Evolutionary conservation across 2,113 vertebrate genomes (phyloP).

Genomic region (Seriola rivoliana): DNA sequence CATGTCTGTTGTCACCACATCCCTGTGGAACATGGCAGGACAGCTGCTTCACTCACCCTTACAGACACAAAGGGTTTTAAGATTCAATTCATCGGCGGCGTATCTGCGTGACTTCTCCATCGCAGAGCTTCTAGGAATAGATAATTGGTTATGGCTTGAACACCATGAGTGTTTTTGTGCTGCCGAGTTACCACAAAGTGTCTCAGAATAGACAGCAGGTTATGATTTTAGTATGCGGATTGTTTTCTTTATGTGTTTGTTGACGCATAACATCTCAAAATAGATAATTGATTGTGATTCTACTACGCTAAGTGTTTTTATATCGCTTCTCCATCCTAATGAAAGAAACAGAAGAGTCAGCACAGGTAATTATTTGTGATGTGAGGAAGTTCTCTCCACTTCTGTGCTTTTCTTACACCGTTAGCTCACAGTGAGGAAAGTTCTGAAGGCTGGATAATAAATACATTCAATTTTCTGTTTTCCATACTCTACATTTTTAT

Average conservation of each 20-base stretch:
- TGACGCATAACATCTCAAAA: conserved; percentile 44
- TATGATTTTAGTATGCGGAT: conserved; percentile 23
- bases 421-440: too few relatives aligned
- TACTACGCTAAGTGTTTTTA: conserved; percentile 32
- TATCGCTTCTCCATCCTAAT: background rate
- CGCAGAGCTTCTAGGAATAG: conserved; percentile 22
- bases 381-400: too few relatives aligned
- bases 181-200: conserved; percentile 9
- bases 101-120: background rate
- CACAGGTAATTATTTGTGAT: too few relatives aligned
- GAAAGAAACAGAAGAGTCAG: background rate
- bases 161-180: conserved; percentile 15
- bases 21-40: conserved; percentile 14
- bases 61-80: conserved; percentile 18
- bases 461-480: too few relatives aligned
- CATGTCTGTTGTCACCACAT: conserved; percentile 47
- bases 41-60: conserved; percentile 35
- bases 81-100: background rate
- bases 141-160: conserved; percentile 47
- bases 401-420: background rate
- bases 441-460: too few relatives aligned
- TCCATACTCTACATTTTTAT: too few relatives aligned
- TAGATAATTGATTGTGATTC: conserved; percentile 42
- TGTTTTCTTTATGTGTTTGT: conserved; percentile 16
- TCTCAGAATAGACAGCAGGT: conserved; percentile 52